Evolutionary conservation across 2,797 vertebrate genomes (phyloP).

Genomic region (Sebastes paucispinis): DNA sequence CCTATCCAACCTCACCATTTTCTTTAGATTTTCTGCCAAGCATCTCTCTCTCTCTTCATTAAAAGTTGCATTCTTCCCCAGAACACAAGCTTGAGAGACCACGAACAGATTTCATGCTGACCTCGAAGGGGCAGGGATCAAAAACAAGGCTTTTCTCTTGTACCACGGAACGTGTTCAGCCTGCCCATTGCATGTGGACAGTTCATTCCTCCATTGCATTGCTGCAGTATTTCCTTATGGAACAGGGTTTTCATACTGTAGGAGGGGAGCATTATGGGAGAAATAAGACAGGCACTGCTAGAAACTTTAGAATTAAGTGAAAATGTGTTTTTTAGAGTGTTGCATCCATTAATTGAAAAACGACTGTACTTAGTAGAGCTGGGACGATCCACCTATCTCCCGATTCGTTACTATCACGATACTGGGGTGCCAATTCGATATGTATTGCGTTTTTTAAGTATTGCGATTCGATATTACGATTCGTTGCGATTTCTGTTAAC

Average conservation of each 20-base stretch:
- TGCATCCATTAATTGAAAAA: constrained; percentile 5
- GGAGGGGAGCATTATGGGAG: constrained; percentile 28
- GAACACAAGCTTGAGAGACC: constrained; percentile 49
- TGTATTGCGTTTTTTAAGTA: too few species aligned
- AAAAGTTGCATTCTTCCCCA: constrained; percentile 65
- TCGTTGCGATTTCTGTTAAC: too few species aligned
- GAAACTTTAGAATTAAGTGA: constrained; percentile 15
- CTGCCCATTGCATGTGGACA: constrained; percentile 77
- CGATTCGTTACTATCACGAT: too few species aligned
- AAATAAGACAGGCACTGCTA: constrained; percentile 34
- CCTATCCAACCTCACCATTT: constrained; percentile 18
- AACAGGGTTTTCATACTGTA: constrained; percentile 52
- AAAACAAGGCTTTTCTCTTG: constrained; percentile 79
- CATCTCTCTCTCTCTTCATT: constrained; percentile 63
- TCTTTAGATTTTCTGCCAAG: constrained; percentile 50
- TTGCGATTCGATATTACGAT: too few species aligned
- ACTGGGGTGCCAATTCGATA: too few species aligned
- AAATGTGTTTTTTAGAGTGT: constrained; percentile 25
- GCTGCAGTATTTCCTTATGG: constrained; percentile 75
- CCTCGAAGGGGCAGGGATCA: constrained; percentile 43
- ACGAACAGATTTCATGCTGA: constrained; percentile 28
- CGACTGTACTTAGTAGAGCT: not conserved
- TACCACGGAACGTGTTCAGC: constrained; percentile 71
- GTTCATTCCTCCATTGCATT: constrained; percentile 79
- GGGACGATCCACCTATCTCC: too few species aligned